Conservation (phyloP, 1,140 invertebrate species). For the Papilio machaon region DNA sequence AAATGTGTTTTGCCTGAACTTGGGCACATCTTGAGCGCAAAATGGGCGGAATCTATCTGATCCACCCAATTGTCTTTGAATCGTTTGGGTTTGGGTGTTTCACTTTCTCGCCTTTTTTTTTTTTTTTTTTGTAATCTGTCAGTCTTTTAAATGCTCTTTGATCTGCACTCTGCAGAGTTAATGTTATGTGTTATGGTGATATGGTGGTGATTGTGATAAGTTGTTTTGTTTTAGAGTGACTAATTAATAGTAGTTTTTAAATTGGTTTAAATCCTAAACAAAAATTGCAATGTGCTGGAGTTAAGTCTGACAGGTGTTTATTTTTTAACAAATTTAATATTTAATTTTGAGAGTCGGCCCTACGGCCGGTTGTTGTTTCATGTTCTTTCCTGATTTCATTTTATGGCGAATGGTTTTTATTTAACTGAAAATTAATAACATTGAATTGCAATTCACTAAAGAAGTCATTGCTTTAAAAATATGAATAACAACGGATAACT, state of each 20-base stretch:
- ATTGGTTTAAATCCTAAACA: background rate
- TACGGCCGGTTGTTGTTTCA: slow-evolving; percentile 24
- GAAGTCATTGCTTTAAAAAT: background rate
- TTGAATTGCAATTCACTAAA: background rate
- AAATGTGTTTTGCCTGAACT: too few species aligned
- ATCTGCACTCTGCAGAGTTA: background rate
- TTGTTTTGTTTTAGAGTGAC: slow-evolving; percentile 35
- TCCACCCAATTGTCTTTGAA: background rate
- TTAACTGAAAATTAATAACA: background rate
- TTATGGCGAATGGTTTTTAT: slow-evolving; percentile 3
- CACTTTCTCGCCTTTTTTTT: too few species aligned
- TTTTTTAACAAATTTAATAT: slow-evolving; percentile 1
- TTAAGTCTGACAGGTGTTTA: slow-evolving; percentile 18
- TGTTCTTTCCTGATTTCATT: slow-evolving; percentile 21
- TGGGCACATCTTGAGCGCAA: too few species aligned
- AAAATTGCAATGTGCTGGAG: slow-evolving; percentile 5
- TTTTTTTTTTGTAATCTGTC: slow-evolving; percentile 18
- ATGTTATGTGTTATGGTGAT: background rate
- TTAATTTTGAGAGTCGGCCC: slow-evolving; percentile 27
- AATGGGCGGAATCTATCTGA: too few species aligned
- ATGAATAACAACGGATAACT: background rate
- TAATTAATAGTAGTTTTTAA: slow-evolving; percentile 35
- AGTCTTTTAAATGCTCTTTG: too few species aligned
- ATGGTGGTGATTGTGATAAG: slow-evolving; percentile 26
- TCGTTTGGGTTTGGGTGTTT: background rate